Evolutionary conservation across 2,113 vertebrate genomes (phyloP).

Genomic region (Tachuris rubrigastra): DNA sequence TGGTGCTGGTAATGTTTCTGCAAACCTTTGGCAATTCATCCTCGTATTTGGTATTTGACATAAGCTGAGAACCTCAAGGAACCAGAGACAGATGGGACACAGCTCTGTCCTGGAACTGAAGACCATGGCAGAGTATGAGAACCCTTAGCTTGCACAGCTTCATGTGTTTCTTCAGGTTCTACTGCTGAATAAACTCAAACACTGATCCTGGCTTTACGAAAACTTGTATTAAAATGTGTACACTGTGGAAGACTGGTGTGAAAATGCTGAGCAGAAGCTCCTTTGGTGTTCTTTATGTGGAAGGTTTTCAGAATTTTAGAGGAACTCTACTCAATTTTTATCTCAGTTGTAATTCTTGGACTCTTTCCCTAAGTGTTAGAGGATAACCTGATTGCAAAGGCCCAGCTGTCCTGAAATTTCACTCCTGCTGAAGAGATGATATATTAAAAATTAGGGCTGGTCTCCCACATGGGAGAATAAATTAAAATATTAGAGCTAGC

Average conservation of each 20-base stretch:
- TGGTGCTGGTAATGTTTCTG: background rate
- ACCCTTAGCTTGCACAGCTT: background rate
- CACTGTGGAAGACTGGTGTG: fast-evolving
- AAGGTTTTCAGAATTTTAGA: background rate
- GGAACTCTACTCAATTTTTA: background rate
- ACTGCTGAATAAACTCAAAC: background rate
- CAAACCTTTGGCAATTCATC: background rate
- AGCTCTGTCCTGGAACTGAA: background rate
- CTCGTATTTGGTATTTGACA: background rate
- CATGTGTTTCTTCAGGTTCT: fast-evolving
- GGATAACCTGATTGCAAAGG: background rate
- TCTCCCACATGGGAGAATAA: background rate
- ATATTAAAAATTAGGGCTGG: background rate
- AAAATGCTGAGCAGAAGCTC: background rate
- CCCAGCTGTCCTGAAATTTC: background rate
- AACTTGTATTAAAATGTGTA: background rate
- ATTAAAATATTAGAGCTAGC: background rate
- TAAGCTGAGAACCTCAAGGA: background rate
- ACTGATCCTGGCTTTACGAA: background rate
- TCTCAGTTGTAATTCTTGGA: background rate
- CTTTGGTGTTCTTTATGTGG: background rate
- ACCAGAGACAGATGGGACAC: background rate
- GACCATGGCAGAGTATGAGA: background rate
- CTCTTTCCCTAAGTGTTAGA: background rate
- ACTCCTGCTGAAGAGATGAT: background rate